phyloP scores from a whole-genome alignment of 2,113 vertebrate genomes.

The Phaethon lepturus region DNA sequence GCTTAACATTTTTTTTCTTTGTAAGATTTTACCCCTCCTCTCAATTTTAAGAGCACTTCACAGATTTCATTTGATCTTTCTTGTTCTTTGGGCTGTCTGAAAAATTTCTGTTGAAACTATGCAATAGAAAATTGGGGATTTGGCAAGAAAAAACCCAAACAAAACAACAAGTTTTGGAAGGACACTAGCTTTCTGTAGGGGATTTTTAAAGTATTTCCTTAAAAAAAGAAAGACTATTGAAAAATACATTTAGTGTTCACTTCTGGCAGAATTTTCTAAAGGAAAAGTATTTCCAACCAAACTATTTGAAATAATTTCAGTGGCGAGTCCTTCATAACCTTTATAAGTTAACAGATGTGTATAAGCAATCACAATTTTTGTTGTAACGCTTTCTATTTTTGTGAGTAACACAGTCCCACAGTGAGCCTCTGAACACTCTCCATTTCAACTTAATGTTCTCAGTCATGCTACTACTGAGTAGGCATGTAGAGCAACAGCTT shows the following conservation, averaged over 20 bases:
- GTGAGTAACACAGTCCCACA: not conserved
- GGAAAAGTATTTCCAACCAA: not conserved
- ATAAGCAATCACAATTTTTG: not conserved
- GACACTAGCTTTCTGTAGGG: not conserved
- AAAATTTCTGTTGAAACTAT: not conserved
- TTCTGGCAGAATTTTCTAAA: not conserved
- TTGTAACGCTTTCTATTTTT: not conserved
- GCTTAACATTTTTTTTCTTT: not conserved
- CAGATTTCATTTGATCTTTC: constrained; percentile 10
- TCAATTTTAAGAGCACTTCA: not conserved
- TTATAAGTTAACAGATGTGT: not conserved
- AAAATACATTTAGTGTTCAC: not conserved
- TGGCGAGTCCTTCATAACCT: not conserved
- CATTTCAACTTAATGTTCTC: not conserved
- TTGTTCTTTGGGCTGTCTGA: not conserved
- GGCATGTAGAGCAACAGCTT: not conserved
- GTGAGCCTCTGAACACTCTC: not conserved
- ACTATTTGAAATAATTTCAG: not conserved
- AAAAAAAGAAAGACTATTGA: not conserved
- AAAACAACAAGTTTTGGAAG: not conserved
- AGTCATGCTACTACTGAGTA: not conserved
- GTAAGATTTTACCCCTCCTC: not conserved
- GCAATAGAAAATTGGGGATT: constrained; percentile 4
- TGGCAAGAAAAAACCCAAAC: not conserved
- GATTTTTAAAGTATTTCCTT: not conserved